Base-by-base conservation (phyloP, 1,140 invertebrate species). In the Trichoplusia ni region DNA sequence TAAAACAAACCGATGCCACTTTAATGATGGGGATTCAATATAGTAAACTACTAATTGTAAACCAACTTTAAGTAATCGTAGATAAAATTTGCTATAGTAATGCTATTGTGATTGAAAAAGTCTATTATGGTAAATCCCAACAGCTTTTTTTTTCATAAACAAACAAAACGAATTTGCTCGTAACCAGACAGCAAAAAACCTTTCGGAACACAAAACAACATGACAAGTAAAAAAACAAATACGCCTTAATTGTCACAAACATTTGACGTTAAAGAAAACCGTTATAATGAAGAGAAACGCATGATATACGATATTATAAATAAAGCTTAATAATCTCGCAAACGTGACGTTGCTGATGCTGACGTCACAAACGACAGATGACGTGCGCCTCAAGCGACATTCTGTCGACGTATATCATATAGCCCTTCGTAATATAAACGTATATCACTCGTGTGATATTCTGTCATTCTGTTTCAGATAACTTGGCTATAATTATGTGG, bases 291-390 rank as follows among this genome's bases (percentile, higher is more conserved):
- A 42, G 18, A 29, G 2, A 58, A 35, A 23, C 33, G 9, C 13
- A n/a, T 37, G 51, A 25, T 54, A 58, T 42, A 58, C 11, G 38
- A 40, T 42, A 54, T 27, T 25, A 37, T 54, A 37, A 54, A 37
- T 37, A 54, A 54, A 54, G 33, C 51, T 61, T 66, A 67, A 67
- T 61, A 40, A 64, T 64, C 62, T 60, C 16, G 18, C 27, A 21
- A 42, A 64, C 54, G 21, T 69, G 60, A 64, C 54, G 49, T 18
- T 18, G 38, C 38, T 40, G 13, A 49, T 18, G 44, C 38, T 68
- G 66, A 67, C 64, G 56, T 54, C 33, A 66, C 59, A 33, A 51
- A 53, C 11, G 53, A 58, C 61, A 31, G 13, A 46, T 49, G 61
- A 64, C 64, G 54, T 51, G 54, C 11, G 66, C 54, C 60, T 60